Percentiles rank a stretch among this genome's conserved stretches.
Conservation (phyloP, 2,113 vertebrate genomes). For the Bettongia penicillata region DNA sequence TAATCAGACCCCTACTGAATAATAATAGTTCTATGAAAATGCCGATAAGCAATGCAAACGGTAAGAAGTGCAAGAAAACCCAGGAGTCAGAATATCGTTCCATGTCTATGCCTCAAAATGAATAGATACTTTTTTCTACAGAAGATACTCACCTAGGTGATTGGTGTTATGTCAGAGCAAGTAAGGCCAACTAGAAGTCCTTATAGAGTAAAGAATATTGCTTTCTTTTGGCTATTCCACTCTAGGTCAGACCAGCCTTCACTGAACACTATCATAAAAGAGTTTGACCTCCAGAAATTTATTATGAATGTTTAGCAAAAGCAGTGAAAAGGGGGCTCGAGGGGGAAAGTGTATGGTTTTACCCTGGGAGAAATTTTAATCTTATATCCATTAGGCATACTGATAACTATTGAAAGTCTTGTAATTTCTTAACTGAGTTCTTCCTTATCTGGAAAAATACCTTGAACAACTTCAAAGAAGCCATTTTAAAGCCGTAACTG, state of each 20-base stretch:
- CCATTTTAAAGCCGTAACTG: neutral
- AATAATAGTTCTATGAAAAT: neutral
- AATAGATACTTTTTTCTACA: neutral
- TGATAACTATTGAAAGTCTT: neutral
- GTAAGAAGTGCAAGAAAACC: neutral
- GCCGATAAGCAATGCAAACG: neutral
- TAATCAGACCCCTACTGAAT: neutral
- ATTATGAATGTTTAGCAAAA: neutral
- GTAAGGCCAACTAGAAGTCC: neutral
- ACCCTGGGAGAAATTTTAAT: neutral
- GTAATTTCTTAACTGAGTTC: neutral
- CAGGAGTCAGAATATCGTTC: neutral
- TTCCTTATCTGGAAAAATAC: neutral
- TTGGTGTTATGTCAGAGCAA: neutral
- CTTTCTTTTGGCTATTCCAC: neutral
- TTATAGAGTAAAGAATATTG: neutral
- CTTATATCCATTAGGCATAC: neutral
- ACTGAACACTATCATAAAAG: slow-evolving; percentile 2
- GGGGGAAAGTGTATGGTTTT: neutral
- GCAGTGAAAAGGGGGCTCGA: neutral
- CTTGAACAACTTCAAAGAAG: neutral
- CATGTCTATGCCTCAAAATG: neutral
- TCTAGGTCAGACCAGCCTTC: neutral
- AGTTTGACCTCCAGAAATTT: neutral
- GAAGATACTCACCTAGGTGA: neutral